phyloP scores from a whole-genome alignment of 2,888 invertebrate species.

The Microplitis deprimator region DNA sequence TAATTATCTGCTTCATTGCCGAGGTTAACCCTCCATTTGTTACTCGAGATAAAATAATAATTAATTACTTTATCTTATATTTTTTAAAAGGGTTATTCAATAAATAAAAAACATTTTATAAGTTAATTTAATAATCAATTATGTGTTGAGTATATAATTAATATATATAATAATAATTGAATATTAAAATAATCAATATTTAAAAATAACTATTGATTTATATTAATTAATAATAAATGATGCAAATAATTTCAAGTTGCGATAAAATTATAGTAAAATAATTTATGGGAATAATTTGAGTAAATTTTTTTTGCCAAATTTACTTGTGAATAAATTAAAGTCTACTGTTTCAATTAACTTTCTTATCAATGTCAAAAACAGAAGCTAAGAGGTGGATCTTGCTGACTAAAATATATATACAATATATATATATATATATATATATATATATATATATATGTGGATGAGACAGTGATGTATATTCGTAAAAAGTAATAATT shows the following conservation, averaged over 20 bases:
- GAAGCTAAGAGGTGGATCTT: constrained; percentile 13
- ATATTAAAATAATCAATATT: background rate
- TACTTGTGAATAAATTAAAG: no score
- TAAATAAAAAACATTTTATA: background rate
- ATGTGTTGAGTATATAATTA: background rate
- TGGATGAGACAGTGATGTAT: constrained; percentile 9
- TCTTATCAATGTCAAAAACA: constrained; percentile 33
- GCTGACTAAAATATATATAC: background rate
- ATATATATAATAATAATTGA: background rate
- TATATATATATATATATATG: background rate
- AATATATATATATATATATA: no score
- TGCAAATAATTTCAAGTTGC: no score
- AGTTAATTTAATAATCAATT: no score
- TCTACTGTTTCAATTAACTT: constrained; percentile 16
- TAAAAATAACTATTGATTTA: background rate
- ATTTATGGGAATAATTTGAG: no score
- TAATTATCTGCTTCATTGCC: constrained; percentile 56
- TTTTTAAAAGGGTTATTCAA: background rate
- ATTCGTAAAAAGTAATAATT: constrained; percentile 34
- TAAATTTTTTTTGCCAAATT: no score
- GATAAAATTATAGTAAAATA: no score
- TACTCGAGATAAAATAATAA: constrained; percentile 16
- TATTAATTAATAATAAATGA: background rate
- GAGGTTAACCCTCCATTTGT: constrained; percentile 52
- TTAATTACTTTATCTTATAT: background rate